Percentiles rank a stretch among this genome's conserved stretches.
Conservation (phyloP, 2,113 vertebrate species). For the Chaetodon trifascialis region DNA sequence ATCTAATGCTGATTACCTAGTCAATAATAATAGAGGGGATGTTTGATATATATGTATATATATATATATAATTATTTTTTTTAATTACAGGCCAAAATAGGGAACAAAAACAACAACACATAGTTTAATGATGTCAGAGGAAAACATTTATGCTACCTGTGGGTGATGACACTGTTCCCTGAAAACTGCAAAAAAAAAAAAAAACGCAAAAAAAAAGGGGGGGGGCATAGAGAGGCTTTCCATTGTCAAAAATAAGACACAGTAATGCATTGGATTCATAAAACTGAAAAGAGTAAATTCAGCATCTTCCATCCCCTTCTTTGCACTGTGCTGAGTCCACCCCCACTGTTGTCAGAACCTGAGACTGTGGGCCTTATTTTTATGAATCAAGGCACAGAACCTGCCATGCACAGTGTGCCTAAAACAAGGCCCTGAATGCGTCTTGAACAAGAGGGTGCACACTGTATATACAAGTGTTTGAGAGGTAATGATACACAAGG, state of each 20-base stretch:
- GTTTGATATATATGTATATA: constrained; percentile 4
- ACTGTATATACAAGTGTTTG: constrained; percentile 12
- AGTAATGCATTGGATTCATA: constrained; percentile 34
- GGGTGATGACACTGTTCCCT: constrained; percentile 40
- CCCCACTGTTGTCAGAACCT: constrained; percentile 51
- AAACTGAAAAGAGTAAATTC: constrained; percentile 41
- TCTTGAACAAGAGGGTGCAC: constrained; percentile 9
- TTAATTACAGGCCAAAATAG: constrained; percentile 3
- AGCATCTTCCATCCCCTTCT: neutral
- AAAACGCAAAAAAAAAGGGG: neutral
- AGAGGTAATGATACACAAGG: constrained; percentile 56
- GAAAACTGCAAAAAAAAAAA: constrained; percentile 38
- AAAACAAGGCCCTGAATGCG: constrained; percentile 37
- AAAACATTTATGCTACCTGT: constrained; percentile 68
- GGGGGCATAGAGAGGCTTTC: constrained; percentile 23
- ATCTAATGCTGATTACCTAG: constrained; percentile 27
- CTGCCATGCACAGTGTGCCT: constrained; percentile 15
- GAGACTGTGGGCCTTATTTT: constrained; percentile 53
- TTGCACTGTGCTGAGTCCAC: constrained; percentile 15
- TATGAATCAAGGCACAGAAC: constrained; percentile 43
- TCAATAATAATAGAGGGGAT: constrained; percentile 6
- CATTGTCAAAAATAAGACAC: constrained; percentile 45
- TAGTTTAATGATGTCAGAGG: constrained; percentile 32
- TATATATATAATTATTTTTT: neutral
- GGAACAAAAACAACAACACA: constrained; percentile 34